Percentiles rank a stretch among this genome's conserved stretches.
These are phyloP conservation scores for Luperina testacea DNA, from an alignment of 2,888 invertebrate species.

Conservation along the genomic window DNA sequence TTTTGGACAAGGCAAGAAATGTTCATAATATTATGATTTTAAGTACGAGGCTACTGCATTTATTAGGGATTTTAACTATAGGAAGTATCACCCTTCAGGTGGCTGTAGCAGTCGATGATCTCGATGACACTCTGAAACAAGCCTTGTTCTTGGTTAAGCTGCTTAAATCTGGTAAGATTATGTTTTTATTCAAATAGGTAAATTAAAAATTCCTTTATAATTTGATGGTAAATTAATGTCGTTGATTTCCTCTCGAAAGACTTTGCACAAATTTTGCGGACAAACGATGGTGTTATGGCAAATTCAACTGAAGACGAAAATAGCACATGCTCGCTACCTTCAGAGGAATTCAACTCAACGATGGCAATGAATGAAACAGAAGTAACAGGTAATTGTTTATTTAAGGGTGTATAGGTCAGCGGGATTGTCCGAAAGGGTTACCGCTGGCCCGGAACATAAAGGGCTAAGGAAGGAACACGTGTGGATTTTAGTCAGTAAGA, in stretches of 20 bases:
- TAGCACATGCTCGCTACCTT: slow-evolving; percentile 57
- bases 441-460: too few relatives aligned
- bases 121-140: slow-evolving; percentile 71
- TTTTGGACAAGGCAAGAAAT: slow-evolving; percentile 28
- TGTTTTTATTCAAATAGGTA: background rate
- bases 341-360: slow-evolving; percentile 35
- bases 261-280: slow-evolving; percentile 58
- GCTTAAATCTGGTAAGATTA: slow-evolving; percentile 72
- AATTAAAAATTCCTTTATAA: too few relatives aligned
- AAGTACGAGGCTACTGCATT: slow-evolving; percentile 30
- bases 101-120: slow-evolving; percentile 24
- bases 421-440: too few relatives aligned
- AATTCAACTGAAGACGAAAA: slow-evolving; percentile 45
- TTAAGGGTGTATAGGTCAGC: background rate
- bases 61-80: slow-evolving; percentile 33
- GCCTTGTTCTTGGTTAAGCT: slow-evolving; percentile 75
- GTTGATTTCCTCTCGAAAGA: slow-evolving; percentile 56
- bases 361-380: slow-evolving; percentile 15
- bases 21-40: slow-evolving; percentile 34
- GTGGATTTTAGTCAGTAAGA: too few relatives aligned
- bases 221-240: background rate
- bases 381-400: slow-evolving; percentile 24
- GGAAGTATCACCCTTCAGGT: background rate
- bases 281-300: background rate
- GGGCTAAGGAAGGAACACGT: too few relatives aligned